Base-by-base conservation (phyloP, 2,113 vertebrate genomes). In the Psittacus erithacus region DNA sequence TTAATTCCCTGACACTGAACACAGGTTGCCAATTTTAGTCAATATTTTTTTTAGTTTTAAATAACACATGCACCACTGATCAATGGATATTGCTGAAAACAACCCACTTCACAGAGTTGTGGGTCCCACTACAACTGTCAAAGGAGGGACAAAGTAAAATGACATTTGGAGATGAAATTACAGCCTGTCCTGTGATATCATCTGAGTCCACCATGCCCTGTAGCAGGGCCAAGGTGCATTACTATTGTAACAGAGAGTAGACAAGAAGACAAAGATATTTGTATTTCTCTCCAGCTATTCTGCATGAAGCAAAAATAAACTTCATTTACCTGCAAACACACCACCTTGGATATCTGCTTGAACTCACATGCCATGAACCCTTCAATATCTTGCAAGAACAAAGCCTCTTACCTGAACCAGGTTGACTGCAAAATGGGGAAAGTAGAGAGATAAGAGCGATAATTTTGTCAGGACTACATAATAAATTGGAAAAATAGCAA, bases 371-470 rank as follows among this genome's bases (percentile, higher is more conserved):
- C 5, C 17, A 57, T 6, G 15, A 88, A 38, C 10, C 2, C 14
- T 55, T 44, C 49, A 73, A 46, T 60, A 20, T 44, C 62, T 64
- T 49, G 4, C 22, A 69, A 52, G 35, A 73, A 7, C 10, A 19
- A 23, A 59, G 55, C 44, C 13, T 62, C 23, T 49, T 44, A 7
- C 9, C 68, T 46, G 38, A 63, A 59, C 7, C 31, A 81, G 13
- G 4, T 20, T 12, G 39, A 29, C 28, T 38, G 41, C 31, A 83
- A 70, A 63, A 29, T 22, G 10, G 31, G 38, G 57, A 53, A 44
- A 69, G 14, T 5, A 29, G 8, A 68, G 27, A 77, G 17, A 46
- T 1, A 65, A 1, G 2, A 0, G 0, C 7, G 17, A 22, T n/a
- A 62, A 65, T 63, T 93, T 83, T 78, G 2, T 41, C 50, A 82